Conservation (phyloP, 2,113 vertebrate species). For the Himantopus leucocephalus region DNA sequence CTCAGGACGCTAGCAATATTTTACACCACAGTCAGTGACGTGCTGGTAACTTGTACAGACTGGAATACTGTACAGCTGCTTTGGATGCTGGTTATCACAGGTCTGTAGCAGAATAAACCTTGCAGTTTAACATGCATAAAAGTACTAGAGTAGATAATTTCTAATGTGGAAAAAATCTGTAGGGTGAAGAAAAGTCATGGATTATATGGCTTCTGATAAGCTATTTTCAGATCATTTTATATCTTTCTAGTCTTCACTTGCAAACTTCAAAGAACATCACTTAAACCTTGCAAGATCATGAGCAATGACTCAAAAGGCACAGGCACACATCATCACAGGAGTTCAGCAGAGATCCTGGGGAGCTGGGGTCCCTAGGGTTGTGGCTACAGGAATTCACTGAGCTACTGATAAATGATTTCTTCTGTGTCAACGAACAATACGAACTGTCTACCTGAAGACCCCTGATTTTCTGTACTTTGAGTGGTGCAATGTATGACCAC, state of each 20-base stretch:
- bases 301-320: neutral
- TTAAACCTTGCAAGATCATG: neutral
- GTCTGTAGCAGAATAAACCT: neutral
- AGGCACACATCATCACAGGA: neutral
- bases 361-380: neutral
- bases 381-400: neutral
- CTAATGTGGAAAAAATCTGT: rapidly evolving
- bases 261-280: neutral
- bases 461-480: neutral
- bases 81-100: neutral
- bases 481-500: neutral
- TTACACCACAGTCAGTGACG: neutral
- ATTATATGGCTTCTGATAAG: neutral
- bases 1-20: neutral
- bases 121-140: neutral
- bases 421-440: neutral
- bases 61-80: neutral
- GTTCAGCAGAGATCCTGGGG: neutral
- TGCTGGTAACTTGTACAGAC: neutral
- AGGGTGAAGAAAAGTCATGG: neutral
- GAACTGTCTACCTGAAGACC: no score
- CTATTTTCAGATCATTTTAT: neutral
- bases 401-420: neutral
- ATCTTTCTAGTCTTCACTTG: neutral
- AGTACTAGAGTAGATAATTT: neutral